phyloP scores from a whole-genome alignment of 2,113 vertebrate genomes.

The Spea multiplicata region DNA sequence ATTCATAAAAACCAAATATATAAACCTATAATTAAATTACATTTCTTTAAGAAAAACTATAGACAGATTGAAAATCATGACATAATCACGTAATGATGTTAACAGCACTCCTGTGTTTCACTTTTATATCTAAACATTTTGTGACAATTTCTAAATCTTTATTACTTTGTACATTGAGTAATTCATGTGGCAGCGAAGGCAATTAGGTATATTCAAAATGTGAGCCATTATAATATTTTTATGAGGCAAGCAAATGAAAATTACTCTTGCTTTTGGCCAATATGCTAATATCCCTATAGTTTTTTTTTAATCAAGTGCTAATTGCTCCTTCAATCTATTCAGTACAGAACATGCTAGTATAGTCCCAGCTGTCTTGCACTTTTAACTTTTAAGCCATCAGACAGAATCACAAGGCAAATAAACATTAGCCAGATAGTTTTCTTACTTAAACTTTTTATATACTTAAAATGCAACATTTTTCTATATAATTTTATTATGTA shows the following conservation, averaged over 20 bases:
- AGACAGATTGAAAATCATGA: no score
- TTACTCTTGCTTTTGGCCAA: slow-evolving; percentile 19
- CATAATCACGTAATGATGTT: no score
- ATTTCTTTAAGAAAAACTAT: no score
- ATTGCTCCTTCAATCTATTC: slow-evolving; percentile 13
- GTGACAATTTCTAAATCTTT: slow-evolving; percentile 16
- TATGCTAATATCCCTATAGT: slow-evolving; percentile 17
- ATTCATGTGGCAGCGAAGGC: slow-evolving; percentile 9
- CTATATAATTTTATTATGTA: neutral
- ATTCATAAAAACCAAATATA: no score
- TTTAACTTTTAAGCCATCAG: slow-evolving; percentile 5
- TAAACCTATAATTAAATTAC: no score
- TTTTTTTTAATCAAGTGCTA: slow-evolving; percentile 23
- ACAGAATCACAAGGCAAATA: slow-evolving; percentile 3
- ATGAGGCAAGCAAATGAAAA: slow-evolving; percentile 5
- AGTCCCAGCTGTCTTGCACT: slow-evolving; percentile 6
- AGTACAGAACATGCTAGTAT: neutral
- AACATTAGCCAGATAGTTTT: slow-evolving; percentile 14
- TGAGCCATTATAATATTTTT: slow-evolving; percentile 2
- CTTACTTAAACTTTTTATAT: neutral
- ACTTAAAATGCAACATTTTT: neutral
- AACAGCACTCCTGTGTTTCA: slow-evolving; percentile 17
- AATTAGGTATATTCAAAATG: slow-evolving; percentile 4
- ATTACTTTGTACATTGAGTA: slow-evolving; percentile 19
- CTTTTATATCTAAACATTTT: neutral